Percentiles rank a stretch among this genome's conserved stretches.
Conservation (phyloP, 2,888 invertebrate species). For the Allolobophora icterica region DNA sequence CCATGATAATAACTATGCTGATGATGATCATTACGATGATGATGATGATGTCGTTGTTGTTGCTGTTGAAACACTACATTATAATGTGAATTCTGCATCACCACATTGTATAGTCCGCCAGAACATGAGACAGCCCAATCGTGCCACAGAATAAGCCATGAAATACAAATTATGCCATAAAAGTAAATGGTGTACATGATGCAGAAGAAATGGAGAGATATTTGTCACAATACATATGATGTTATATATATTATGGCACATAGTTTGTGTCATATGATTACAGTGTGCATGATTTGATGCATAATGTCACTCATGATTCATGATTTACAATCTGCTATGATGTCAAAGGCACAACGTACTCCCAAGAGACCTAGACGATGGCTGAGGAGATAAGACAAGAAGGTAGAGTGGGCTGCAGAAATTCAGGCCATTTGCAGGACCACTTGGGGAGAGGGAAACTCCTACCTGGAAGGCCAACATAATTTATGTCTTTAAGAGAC, state of each 20-base stretch:
- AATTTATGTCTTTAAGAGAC: not conserved
- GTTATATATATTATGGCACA: not conserved
- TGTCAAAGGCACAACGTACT: not conserved
- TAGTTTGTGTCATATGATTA: not conserved
- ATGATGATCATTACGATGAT: not conserved
- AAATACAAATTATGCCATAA: not conserved
- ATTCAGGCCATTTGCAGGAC: not conserved
- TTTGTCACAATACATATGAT: not conserved
- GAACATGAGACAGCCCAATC: not conserved
- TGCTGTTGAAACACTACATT: not conserved
- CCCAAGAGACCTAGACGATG: not conserved
- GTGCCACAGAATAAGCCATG: not conserved
- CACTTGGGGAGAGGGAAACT: not conserved
- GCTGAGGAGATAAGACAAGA: not conserved
- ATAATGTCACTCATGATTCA: constrained; percentile 6
- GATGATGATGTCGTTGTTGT: not conserved
- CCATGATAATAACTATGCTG: no score
- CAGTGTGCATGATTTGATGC: not conserved
- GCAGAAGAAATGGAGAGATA: not conserved
- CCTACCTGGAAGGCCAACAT: not conserved
- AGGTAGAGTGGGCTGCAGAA: not conserved
- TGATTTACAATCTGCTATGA: not conserved
- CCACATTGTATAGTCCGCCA: not conserved
- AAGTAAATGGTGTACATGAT: no score
- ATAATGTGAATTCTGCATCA: not conserved